These are phyloP conservation scores for Acanthurus leucopareius DNA, from an alignment of 2,797 vertebrate species.

Conservation along the genomic window DNA sequence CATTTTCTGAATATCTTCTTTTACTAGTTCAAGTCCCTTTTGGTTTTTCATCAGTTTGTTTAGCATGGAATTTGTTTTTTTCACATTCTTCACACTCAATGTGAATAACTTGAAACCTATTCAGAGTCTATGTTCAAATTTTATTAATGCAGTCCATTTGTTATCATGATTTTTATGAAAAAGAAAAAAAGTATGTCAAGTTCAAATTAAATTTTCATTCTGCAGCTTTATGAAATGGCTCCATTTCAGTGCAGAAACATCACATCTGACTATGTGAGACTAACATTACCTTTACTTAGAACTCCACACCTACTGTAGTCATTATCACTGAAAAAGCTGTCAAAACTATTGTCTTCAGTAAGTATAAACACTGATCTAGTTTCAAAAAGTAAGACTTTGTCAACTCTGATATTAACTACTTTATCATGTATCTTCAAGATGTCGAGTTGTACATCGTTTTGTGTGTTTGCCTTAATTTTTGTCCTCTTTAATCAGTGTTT, in stretches of 20 bases:
- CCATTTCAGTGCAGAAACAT: neutral
- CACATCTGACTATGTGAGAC: neutral
- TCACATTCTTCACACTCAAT: no score
- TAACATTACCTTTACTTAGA: neutral
- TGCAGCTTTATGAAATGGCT: neutral
- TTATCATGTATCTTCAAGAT: neutral
- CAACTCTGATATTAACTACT: neutral
- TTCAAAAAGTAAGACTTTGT: neutral
- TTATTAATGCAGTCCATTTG: neutral
- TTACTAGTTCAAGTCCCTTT: no score
- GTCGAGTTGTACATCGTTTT: neutral
- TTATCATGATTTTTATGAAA: neutral
- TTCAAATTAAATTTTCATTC: neutral
- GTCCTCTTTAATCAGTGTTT: conserved; percentile 2
- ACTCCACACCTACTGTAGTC: neutral
- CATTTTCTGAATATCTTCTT: no score
- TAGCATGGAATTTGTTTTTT: no score
- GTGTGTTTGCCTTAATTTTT: neutral
- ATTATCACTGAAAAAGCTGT: neutral
- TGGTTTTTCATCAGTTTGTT: no score
- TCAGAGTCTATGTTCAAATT: neutral
- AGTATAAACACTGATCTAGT: neutral
- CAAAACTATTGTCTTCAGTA: neutral
- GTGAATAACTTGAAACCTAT: neutral
- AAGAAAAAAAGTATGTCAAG: neutral